Base-by-base conservation (phyloP, 2,113 vertebrate species). In the Reinhardtius hippoglossoides region DNA sequence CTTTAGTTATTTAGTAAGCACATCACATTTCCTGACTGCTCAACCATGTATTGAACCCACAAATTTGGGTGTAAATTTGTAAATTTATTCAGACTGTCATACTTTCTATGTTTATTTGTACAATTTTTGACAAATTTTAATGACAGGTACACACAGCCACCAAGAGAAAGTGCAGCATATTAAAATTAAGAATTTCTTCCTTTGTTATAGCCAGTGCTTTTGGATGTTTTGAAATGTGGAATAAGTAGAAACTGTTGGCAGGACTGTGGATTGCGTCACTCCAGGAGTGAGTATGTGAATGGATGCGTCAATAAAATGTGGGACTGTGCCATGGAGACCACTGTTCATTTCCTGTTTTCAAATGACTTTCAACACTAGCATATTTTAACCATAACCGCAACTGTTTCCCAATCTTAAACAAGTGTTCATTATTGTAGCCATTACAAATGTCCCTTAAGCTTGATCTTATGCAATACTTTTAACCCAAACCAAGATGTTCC, bases 21-120 rank as follows among this genome's bases (percentile, higher is more conserved):
- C 10, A 40, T 62, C 59, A 40, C 59, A 62, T n/a, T 62, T 40
- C 59, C 59, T 20, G 35, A n/a, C 31, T 40, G 59, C n/a, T 40
- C 8, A 40, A 37, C 59, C 20, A 40, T 62, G 59, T 62, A 23
- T 13, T 2, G 9, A 55, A 10, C 13, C 18, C 13, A 2, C 16
- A 55, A 1, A 21, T 21, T n/a, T n/a, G n/a, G n/a, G n/a, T n/a
- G n/a, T n/a, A n/a, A n/a, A n/a, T n/a, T 23, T n/a, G 52, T 12
- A 23, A 55, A 21, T 23, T 5, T n/a, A 52, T 55, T 18, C n/a
- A 21, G 6, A 48, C 46, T 55, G 52, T 52, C 8, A 50, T 18
- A 50, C 18, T 50, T 50, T 20, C 44, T 46, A 46, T 46, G 14
- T 14, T 14, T 46, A 16, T 46, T 4, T 27, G 27, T 27, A 27